Conservation (phyloP, 2,113 vertebrate genomes). For the Isichthys henryi region DNA sequence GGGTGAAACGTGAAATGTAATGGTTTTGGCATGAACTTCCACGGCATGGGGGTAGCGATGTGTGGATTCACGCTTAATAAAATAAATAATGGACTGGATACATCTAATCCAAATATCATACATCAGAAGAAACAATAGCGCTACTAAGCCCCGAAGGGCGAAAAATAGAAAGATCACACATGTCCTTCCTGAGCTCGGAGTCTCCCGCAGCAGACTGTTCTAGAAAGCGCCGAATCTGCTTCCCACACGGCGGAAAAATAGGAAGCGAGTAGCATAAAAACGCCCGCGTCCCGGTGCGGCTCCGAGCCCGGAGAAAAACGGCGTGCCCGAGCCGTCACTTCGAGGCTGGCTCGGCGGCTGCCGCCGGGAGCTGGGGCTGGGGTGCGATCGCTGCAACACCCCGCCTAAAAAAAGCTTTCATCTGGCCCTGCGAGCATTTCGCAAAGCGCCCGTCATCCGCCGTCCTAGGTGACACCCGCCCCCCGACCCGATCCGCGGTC, state of each 20-base stretch:
- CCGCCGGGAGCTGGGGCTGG: not conserved
- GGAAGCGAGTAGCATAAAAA: constrained; percentile 29
- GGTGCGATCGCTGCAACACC: not conserved
- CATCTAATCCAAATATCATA: not conserved
- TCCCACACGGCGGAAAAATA: constrained; percentile 26
- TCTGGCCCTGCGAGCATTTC: constrained; percentile 6
- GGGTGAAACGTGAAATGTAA: not conserved
- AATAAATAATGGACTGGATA: too few relatives aligned
- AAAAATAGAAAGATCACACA: not conserved
- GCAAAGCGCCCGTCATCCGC: not conserved
- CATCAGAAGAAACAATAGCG: not conserved
- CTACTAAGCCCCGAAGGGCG: not conserved
- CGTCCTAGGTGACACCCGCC: not conserved
- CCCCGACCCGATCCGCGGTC: not conserved
- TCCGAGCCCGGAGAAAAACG: not conserved
- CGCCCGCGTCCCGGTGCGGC: constrained; percentile 20
- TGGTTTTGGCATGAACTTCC: not conserved
- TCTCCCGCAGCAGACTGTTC: constrained; percentile 16
- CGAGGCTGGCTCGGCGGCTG: not conserved
- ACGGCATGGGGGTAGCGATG: not conserved
- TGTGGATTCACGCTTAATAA: not conserved
- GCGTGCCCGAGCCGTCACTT: not conserved
- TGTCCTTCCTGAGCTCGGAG: constrained; percentile 9
- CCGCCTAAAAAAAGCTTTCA: not conserved
- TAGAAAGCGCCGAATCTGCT: constrained; percentile 23